Evolutionary conservation across 2,888 invertebrate species (phyloP), one percentile per base, ranked within the genome.

Genomic region (Athetis lepigone): DNA sequence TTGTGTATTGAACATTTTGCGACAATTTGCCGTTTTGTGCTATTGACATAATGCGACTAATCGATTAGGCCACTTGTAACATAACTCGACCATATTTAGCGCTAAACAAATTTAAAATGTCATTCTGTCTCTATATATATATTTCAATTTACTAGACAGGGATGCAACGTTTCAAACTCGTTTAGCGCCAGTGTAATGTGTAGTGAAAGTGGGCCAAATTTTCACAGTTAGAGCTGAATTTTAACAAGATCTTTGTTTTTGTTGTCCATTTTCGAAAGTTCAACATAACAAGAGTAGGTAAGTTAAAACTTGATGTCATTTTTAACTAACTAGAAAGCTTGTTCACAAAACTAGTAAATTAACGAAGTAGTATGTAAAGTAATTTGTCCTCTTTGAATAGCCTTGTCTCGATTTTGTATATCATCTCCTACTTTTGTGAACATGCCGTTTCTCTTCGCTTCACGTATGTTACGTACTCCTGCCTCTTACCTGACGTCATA

Each of bases 401-500:
- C 8, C 33, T 62, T 39, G 50, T 68, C 54, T 59, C 54, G 19
- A n/a, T 49, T 40, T 37, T 33, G 46, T 42, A 54, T 23, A 21
- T 67, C 13, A 33, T 33, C 18, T 36, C 37, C 56, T 57, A 57
- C 50, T 72, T 69, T 63, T 72, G 75, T 72, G 71, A 69, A 69
- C 76, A 62, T 21, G 60, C 54, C 4, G 49, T 74, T 74, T 65
- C 63, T 68, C 59, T 79, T 75, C 79, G 78, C 78, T 70, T 78
- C 66, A 73, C 70, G 70, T 80, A 68, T 70, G 80, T 80, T 60
- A 72, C 79, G 82, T 79, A 56, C 59, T 74, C 82, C 81, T 79
- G 79, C 72, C 67, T 68, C 61, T 67, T 70, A 78, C 59, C 82
- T 81, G 81, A 81, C 71, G 86, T 84, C 88, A 87, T 88, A 88